phyloP scores from a whole-genome alignment of 2,797 vertebrate species.

The Neosilurus mollespiculum region DNA sequence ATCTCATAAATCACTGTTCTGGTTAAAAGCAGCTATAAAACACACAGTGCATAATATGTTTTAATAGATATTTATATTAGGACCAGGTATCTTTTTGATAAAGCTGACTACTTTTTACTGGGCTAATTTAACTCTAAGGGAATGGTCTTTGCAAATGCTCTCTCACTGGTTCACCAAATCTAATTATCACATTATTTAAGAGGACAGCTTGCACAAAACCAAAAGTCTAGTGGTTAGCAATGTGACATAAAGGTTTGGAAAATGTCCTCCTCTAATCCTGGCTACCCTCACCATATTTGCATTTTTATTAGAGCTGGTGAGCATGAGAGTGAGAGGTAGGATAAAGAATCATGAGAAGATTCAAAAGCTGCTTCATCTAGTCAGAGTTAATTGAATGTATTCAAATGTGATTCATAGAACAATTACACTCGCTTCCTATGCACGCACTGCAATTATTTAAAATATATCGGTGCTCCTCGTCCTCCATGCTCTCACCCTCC shows the following conservation, averaged over 20 bases:
- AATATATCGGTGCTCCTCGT: slow-evolving; percentile 63
- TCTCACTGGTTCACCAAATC: slow-evolving; percentile 41
- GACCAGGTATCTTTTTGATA: slow-evolving; percentile 14
- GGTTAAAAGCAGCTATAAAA: slow-evolving; percentile 7
- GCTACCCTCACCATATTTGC: slow-evolving; percentile 76
- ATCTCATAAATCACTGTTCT: slow-evolving; percentile 8
- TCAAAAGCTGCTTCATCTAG: slow-evolving; percentile 61
- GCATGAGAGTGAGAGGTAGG: slow-evolving; percentile 57
- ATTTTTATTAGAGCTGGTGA: slow-evolving; percentile 76
- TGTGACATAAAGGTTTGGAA: slow-evolving; percentile 65
- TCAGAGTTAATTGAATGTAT: slow-evolving; percentile 80
- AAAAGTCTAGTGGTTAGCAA: slow-evolving; percentile 75
- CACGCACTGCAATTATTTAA: slow-evolving; percentile 73
- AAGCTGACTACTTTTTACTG: slow-evolving; percentile 25
- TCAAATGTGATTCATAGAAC: slow-evolving; percentile 84
- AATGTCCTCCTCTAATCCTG: slow-evolving; percentile 64
- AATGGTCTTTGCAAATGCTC: slow-evolving; percentile 20
- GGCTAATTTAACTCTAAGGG: slow-evolving; percentile 31
- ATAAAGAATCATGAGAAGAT: slow-evolving; percentile 58
- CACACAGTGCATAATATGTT: background rate
- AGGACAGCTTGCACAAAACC: slow-evolving; percentile 70
- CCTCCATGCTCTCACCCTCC: slow-evolving; percentile 61
- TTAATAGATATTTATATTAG: slow-evolving; percentile 17
- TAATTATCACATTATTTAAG: slow-evolving; percentile 64
- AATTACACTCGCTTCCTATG: slow-evolving; percentile 73